Conservation (phyloP, 2,888 invertebrate genomes). For the Drosophila pseudotalamancana region DNA sequence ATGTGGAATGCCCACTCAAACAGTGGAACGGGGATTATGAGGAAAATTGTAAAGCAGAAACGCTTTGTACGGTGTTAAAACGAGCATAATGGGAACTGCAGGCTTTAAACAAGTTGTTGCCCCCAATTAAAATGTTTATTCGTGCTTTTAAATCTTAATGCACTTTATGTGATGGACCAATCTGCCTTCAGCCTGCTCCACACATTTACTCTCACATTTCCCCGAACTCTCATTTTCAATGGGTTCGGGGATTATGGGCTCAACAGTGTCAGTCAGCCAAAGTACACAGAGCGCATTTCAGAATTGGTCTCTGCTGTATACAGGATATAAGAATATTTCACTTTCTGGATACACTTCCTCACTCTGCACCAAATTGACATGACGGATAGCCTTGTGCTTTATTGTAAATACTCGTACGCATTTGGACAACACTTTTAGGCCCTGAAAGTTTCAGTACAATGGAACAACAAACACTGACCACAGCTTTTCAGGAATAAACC, state of each 20-base stretch:
- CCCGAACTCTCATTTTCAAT: too few relatives aligned
- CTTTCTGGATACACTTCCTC: background rate
- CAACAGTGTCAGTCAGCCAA: too few relatives aligned
- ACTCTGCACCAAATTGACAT: background rate
- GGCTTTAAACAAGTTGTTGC: conserved; percentile 7
- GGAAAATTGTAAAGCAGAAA: background rate
- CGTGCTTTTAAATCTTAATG: too few relatives aligned
- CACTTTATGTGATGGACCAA: too few relatives aligned
- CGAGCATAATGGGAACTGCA: conserved; percentile 1
- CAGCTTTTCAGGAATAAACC: conserved; percentile 5
- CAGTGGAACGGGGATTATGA: background rate
- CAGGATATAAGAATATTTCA: background rate
- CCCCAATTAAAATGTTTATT: conserved; percentile 16
- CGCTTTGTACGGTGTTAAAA: background rate
- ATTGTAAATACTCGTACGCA: background rate
- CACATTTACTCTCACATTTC: too few relatives aligned
- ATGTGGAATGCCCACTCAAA: too few relatives aligned
- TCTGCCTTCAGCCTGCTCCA: too few relatives aligned
- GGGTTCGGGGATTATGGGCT: too few relatives aligned
- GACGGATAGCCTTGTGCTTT: background rate
- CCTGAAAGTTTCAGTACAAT: conserved; percentile 6
- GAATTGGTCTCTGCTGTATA: too few relatives aligned
- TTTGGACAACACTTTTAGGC: conserved; percentile 3
- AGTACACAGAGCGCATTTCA: too few relatives aligned
- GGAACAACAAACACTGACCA: conserved; percentile 8